Conservation (phyloP, 2,888 invertebrate species). For the Buathra laborator region DNA sequence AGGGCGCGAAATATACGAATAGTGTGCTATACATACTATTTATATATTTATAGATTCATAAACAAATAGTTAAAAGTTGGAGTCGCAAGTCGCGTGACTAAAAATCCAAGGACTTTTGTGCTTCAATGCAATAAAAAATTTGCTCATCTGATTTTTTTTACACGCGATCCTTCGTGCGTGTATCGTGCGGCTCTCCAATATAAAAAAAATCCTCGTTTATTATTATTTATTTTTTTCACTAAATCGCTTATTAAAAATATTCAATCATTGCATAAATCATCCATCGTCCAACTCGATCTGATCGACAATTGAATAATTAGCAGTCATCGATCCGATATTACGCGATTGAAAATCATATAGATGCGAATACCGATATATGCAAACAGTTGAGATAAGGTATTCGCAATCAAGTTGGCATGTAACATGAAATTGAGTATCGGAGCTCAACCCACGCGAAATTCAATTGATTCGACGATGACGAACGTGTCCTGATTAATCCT, state of each 20-base stretch:
- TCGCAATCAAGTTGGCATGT: constrained; percentile 35
- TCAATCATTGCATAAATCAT: background rate
- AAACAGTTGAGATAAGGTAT: background rate
- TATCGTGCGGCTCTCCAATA: no score
- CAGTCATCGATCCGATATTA: background rate
- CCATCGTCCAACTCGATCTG: background rate
- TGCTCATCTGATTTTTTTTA: no score
- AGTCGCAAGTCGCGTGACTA: no score
- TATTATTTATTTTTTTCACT: no score
- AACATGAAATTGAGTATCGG: constrained; percentile 39
- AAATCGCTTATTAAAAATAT: background rate
- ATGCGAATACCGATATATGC: background rate
- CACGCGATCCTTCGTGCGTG: no score
- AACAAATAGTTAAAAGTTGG: no score
- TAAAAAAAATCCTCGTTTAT: no score
- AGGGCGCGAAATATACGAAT: no score
- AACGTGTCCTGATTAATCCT: constrained; percentile 66
- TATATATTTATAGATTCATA: no score
- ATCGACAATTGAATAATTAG: background rate
- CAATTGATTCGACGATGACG: constrained; percentile 53
- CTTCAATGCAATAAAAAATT: no score
- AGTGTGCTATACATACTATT: no score
- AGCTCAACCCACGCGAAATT: constrained; percentile 10
- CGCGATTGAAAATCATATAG: background rate
- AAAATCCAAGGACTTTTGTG: no score